Evolutionary conservation across 2,888 invertebrate species (phyloP).

Genomic region (Drosophila lacicola): DNA sequence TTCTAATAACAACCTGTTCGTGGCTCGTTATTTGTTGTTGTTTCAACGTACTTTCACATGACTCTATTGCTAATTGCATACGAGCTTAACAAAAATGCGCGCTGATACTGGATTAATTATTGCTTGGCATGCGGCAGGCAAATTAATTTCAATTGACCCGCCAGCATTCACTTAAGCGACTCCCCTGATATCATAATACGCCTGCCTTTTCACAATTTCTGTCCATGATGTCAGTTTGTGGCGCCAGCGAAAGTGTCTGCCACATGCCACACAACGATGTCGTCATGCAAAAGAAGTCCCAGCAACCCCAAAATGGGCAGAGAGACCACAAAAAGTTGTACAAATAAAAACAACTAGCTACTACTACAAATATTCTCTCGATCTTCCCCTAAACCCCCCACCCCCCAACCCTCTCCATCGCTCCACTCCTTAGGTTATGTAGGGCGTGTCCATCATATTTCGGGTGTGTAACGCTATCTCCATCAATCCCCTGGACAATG

Average conservation of each 20-base stretch:
- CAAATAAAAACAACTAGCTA: neutral
- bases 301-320: neutral
- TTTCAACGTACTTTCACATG: slow-evolving; percentile 4
- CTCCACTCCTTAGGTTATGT: no score
- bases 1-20: slow-evolving; percentile 1
- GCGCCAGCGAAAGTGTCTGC: slow-evolving; percentile 18
- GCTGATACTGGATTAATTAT: slow-evolving; percentile 37
- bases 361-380: neutral
- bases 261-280: slow-evolving; percentile 14
- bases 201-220: neutral
- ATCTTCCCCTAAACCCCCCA: neutral
- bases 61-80: slow-evolving; percentile 11
- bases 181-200: slow-evolving; percentile 30
- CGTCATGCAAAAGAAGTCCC: slow-evolving; percentile 7
- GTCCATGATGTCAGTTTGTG: slow-evolving; percentile 11
- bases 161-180: neutral
- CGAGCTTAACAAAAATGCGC: neutral
- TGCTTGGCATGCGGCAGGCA: slow-evolving; percentile 41
- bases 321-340: neutral
- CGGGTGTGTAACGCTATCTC: slow-evolving; percentile 5
- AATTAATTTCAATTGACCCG: slow-evolving; percentile 34
- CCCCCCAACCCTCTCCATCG: no score
- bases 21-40: neutral
- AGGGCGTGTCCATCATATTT: slow-evolving; percentile 7
- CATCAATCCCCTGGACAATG: neutral